Evolutionary conservation across 2,113 vertebrate species (phyloP).

Genomic region (Ophiodon elongatus): DNA sequence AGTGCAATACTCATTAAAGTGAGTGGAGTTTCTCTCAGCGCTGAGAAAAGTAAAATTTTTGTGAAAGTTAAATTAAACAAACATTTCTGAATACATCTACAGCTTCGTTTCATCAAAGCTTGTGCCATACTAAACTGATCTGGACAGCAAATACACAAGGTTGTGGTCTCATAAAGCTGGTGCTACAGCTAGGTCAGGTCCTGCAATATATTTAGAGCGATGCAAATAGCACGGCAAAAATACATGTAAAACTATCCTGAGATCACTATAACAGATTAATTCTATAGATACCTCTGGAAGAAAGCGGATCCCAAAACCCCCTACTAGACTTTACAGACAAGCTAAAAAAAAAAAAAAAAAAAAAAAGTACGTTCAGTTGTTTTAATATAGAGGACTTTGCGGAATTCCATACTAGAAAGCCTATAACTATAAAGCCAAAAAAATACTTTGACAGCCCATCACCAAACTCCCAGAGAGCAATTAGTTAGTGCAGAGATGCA

Average conservation of each 20-base stretch:
- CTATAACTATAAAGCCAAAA: background rate
- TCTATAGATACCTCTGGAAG: conserved; percentile 46
- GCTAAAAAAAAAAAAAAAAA: background rate
- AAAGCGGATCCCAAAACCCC: conserved; percentile 43
- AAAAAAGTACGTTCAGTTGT: background rate
- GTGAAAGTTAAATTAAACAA: background rate
- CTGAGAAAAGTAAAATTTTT: background rate
- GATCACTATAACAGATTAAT: conserved; percentile 51
- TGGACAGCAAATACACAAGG: conserved; percentile 45
- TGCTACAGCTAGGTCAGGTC: conserved; percentile 17
- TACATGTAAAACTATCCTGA: conserved; percentile 73
- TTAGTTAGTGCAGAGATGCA: conserved; percentile 57
- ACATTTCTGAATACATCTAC: background rate
- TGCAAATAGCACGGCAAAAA: conserved; percentile 75
- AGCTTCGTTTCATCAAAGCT: background rate
- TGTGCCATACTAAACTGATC: conserved; percentile 31
- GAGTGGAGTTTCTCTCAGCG: background rate
- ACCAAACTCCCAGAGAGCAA: conserved; percentile 57
- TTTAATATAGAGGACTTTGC: conserved; percentile 16
- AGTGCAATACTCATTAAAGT: background rate
- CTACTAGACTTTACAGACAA: conserved; percentile 5
- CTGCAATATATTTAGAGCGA: conserved; percentile 76
- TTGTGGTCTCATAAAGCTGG: conserved; percentile 34
- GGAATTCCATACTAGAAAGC: conserved; percentile 9
- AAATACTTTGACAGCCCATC: conserved; percentile 53